Percentiles rank a stretch among this genome's conserved stretches.
phyloP scores from a whole-genome alignment of 1,140 invertebrate genomes.

The Anastatus disparis region DNA sequence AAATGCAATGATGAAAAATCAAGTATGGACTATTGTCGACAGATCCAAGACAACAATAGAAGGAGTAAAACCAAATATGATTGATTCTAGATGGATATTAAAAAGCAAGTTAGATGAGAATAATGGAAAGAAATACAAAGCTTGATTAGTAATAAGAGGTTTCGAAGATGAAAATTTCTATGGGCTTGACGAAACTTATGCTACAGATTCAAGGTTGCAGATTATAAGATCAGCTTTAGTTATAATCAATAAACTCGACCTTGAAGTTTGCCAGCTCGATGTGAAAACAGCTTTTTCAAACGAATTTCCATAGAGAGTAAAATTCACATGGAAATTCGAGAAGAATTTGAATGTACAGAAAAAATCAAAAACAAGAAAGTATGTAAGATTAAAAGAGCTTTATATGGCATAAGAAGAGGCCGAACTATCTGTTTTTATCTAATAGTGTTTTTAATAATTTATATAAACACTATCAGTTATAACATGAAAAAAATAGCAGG shows the following conservation, averaged over 20 bases:
- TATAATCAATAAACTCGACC: slow-evolving; percentile 38
- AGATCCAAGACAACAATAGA: no score
- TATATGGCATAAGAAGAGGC: no score
- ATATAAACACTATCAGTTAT: no score
- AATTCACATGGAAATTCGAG: slow-evolving; percentile 61
- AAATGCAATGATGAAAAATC: no score
- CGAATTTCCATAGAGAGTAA: slow-evolving; percentile 54
- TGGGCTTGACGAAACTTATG: not conserved
- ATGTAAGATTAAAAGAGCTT: slow-evolving; percentile 48
- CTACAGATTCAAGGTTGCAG: slow-evolving; percentile 30
- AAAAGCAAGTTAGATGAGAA: not conserved
- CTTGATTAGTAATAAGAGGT: not conserved
- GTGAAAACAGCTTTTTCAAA: slow-evolving; percentile 57
- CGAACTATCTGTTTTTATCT: no score
- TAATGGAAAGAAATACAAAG: slow-evolving; percentile 4
- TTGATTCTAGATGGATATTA: not conserved
- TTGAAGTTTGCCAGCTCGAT: slow-evolving; percentile 53
- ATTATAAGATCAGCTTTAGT: no score
- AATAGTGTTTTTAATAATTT: no score
- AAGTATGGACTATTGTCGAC: no score
- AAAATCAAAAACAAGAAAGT: slow-evolving; percentile 29
- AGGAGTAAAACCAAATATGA: not conserved
- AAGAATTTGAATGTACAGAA: slow-evolving; percentile 40
- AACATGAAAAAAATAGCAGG: no score
- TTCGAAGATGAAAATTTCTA: slow-evolving; percentile 12